phyloP scores from a whole-genome alignment of 2,888 invertebrate species.

The Apantesis nais region DNA sequence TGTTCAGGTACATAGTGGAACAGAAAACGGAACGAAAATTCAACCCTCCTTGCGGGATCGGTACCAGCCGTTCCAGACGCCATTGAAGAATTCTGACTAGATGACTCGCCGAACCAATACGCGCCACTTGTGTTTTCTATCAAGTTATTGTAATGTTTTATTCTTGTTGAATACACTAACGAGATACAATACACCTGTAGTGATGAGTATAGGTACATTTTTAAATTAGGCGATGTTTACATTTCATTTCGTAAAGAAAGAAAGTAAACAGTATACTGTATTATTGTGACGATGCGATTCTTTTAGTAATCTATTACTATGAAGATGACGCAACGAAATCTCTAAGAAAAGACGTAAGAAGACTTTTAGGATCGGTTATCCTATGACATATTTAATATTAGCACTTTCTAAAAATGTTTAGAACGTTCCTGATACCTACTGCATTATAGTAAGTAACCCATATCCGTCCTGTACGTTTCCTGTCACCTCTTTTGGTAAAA shows the following conservation, averaged over 20 bases:
- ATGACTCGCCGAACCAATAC: background rate
- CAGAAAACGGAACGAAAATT: background rate
- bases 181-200: too few relatives aligned
- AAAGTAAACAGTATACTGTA: background rate
- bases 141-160: background rate
- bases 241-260: background rate
- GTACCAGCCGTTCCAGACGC: background rate
- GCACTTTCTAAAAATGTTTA: background rate
- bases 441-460: background rate
- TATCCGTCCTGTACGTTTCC: background rate
- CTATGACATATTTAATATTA: background rate
- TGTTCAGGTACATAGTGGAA: too few relatives aligned
- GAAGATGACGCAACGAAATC: background rate
- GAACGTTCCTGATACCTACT: background rate
- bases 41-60: background rate
- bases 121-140: background rate
- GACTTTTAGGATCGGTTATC: too few relatives aligned
- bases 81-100: too few relatives aligned
- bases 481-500: constrained; percentile 2
- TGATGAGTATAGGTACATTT: too few relatives aligned
- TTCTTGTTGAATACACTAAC: too few relatives aligned
- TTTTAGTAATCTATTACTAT: background rate
- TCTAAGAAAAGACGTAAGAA: background rate
- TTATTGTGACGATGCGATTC: background rate
- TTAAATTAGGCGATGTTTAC: too few relatives aligned